phyloP scores from a whole-genome alignment of 2,113 vertebrate species.

The Argyrosomus japonicus region DNA sequence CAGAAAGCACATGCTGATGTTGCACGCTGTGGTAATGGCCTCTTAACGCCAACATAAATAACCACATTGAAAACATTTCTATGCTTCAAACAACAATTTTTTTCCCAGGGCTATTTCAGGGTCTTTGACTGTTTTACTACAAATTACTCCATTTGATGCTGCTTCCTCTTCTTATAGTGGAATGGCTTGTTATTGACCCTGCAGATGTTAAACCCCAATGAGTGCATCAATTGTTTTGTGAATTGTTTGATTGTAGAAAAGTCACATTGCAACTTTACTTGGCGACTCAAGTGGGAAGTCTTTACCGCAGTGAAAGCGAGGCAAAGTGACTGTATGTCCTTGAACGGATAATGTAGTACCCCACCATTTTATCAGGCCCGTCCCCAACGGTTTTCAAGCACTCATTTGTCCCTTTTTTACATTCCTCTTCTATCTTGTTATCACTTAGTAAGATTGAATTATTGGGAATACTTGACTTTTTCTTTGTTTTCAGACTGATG shows the following conservation, averaged over 20 bases:
- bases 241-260: conserved; percentile 31
- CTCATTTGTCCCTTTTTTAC: conserved; percentile 44
- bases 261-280: conserved; percentile 52
- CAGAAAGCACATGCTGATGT: conserved; percentile 81
- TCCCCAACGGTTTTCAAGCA: conserved; percentile 34
- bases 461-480: conserved; percentile 15
- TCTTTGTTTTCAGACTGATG: conserved; percentile 3
- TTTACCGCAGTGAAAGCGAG: conserved; percentile 57
- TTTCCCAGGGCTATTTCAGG: conserved; percentile 48
- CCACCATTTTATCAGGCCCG: conserved; percentile 47
- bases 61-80: conserved; percentile 76
- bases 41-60: conserved; percentile 79
- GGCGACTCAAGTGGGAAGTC: conserved; percentile 21
- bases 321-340: conserved; percentile 56
- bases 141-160: conserved; percentile 48
- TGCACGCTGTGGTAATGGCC: conserved; percentile 79
- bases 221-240: conserved; percentile 17
- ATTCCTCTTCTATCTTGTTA: neutral
- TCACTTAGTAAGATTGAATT: conserved; percentile 21
- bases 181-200: conserved; percentile 31
- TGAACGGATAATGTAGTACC: conserved; percentile 58
- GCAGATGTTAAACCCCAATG: conserved; percentile 28
- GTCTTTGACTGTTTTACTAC: conserved; percentile 63
- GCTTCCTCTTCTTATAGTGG: conserved; percentile 21
- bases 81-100: conserved; percentile 46